Base-by-base conservation (phyloP, 2,797 vertebrate genomes). In the Sphenodon punctatus region DNA sequence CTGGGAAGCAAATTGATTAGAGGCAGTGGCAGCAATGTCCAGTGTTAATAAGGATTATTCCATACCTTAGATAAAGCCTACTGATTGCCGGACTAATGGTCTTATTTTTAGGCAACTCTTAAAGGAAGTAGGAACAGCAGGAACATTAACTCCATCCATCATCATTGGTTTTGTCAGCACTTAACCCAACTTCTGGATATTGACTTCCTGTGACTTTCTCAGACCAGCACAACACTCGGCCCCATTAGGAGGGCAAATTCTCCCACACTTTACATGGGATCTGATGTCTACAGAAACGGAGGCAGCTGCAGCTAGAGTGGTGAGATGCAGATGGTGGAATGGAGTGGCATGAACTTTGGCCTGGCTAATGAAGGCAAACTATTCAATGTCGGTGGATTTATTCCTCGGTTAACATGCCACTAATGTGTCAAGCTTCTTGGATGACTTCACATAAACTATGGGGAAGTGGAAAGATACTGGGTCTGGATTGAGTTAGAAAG, bases 31-130 rank as follows among this genome's bases (percentile, higher is more conserved):
- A 34, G 19, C 27, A 30, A 11, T 36, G 58, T 46, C 53, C 15
- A 3, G 49, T 69, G 64, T 11, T 75, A 67, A 58, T 70, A 69
- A 75, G 49, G n/a, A n/a, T n/a, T 25, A 39, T 73, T 69, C 76
- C 15, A 34, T 38, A 76, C 86, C 82, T 84, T 77, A 51, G 89
- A 67, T 90, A 89, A 46, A 60, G 46, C 59, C n/a, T n/a, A n/a
- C 53, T 23, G 19, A 30, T 59, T 43, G 46, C 46, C 14, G 13
- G 27, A 12, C 74, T 79, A 88, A 90, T 79, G 81, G 80, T 5
- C 77, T 91, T 92, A 89, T n/a, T 89, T 89, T 89, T 86, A 91
- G 82, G 84, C 46, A 67, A 49, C 80, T 89, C 68, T 84, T 80
- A 58, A 71, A 42, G 42, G 61, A 19, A 82, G 53, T 42, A 63